Evolutionary conservation across 2,797 vertebrate genomes (phyloP).

Genomic region (Ispidina picta): DNA sequence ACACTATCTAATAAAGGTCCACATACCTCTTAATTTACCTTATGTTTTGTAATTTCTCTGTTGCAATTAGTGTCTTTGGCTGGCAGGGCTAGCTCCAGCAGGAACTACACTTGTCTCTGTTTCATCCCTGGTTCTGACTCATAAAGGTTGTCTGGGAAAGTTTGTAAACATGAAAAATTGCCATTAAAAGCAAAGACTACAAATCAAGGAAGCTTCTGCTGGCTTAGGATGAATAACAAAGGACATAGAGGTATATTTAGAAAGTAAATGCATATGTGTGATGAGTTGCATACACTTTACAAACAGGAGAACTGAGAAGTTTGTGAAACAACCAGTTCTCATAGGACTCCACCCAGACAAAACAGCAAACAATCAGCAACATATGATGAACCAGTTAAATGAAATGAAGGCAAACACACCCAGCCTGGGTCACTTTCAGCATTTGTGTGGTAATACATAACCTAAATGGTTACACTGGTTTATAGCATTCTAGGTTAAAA

Average conservation of each 20-base stretch:
- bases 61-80: not conserved
- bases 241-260: slow-evolving; percentile 35
- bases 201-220: slow-evolving; percentile 32
- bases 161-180: slow-evolving; percentile 15
- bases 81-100: not conserved
- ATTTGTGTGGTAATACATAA: not conserved
- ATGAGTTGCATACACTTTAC: not conserved
- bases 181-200: not conserved
- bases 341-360: not conserved
- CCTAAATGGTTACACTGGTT: not conserved
- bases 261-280: slow-evolving; percentile 10
- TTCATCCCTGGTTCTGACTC: slow-evolving; percentile 16
- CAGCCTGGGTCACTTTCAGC: not conserved
- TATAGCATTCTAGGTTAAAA: not conserved
- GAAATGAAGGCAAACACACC: not conserved
- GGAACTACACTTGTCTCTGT: not conserved
- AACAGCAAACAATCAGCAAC: not conserved
- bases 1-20: not conserved
- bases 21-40: not conserved
- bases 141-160: slow-evolving; percentile 21
- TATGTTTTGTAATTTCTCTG: not conserved
- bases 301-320: slow-evolving; percentile 16
- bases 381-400: not conserved
- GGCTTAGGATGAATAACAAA: slow-evolving; percentile 30
- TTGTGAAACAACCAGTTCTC: slow-evolving; percentile 42